phyloP scores from a whole-genome alignment of 2,888 invertebrate genomes.

The Harmothoe impar region DNA sequence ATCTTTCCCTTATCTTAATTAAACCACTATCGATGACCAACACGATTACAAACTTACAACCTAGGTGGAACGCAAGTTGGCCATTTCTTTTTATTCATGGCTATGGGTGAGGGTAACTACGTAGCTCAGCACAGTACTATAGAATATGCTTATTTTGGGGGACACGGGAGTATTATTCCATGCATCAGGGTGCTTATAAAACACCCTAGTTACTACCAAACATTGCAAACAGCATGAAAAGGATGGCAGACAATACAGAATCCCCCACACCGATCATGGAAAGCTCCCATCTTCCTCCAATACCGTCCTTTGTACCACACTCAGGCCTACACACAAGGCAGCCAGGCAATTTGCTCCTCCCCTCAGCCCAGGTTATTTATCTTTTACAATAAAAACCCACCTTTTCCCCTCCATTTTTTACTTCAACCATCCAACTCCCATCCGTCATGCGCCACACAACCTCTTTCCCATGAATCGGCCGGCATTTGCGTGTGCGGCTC shows the following conservation, averaged over 20 bases:
- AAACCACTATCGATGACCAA: not conserved
- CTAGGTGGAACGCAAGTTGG: too few relatives aligned
- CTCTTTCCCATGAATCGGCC: slow-evolving; percentile 3
- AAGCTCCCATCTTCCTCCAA: not conserved
- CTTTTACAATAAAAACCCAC: not conserved
- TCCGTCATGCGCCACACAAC: not conserved
- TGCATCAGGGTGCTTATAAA: too few relatives aligned
- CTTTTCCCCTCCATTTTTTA: not conserved
- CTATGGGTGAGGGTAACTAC: too few relatives aligned
- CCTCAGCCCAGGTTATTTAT: slow-evolving; percentile 29
- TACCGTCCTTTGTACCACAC: slow-evolving; percentile 5
- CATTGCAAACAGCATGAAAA: too few relatives aligned
- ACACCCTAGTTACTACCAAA: too few relatives aligned
- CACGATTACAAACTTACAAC: not conserved
- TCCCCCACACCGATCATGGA: not conserved
- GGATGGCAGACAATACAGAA: not conserved
- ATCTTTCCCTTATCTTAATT: not conserved
- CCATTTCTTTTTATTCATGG: too few relatives aligned
- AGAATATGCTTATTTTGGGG: too few relatives aligned
- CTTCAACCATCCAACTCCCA: not conserved
- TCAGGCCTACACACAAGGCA: not conserved
- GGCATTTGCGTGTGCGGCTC: slow-evolving; percentile 12
- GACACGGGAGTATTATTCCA: too few relatives aligned
- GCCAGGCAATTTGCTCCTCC: not conserved
- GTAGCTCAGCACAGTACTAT: too few relatives aligned